Percentiles rank a stretch among this genome's conserved stretches.
Evolutionary conservation across 2,797 vertebrate species (phyloP).

Genomic region (Hypotaenidia okinawae): DNA sequence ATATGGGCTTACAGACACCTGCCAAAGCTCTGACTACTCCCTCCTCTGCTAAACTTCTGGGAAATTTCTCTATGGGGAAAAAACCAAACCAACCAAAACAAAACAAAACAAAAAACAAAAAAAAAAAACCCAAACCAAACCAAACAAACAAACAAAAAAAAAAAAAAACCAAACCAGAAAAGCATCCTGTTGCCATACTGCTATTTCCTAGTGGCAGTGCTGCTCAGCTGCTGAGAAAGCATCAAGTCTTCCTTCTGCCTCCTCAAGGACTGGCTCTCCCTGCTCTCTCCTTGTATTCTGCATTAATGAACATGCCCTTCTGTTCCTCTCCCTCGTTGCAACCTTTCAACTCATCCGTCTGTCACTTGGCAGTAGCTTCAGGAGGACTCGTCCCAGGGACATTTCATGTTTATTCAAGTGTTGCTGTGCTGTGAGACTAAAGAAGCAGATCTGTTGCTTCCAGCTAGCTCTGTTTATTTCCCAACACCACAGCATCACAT

Average conservation of each 20-base stretch:
- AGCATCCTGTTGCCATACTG: not conserved
- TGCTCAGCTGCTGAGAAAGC: not conserved
- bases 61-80: not conserved
- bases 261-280: not conserved
- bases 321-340: not conserved
- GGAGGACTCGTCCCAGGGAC: constrained; percentile 34
- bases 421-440: constrained; percentile 39
- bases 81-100: not conserved
- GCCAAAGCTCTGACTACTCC: not conserved
- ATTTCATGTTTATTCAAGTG: constrained; percentile 46
- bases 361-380: constrained; percentile 29
- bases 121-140: too few relatives aligned
- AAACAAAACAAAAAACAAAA: too few relatives aligned
- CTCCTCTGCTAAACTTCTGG: not conserved
- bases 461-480: constrained; percentile 41
- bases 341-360: constrained; percentile 51
- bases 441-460: constrained; percentile 17
- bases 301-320: constrained; percentile 39
- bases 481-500: not conserved
- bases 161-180: not conserved
- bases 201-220: not conserved
- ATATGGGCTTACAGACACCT: not conserved
- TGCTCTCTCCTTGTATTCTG: not conserved
- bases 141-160: not conserved
- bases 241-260: not conserved